Conservation (phyloP, 2,888 invertebrate genomes). For the Zygogramma bicolorata region DNA sequence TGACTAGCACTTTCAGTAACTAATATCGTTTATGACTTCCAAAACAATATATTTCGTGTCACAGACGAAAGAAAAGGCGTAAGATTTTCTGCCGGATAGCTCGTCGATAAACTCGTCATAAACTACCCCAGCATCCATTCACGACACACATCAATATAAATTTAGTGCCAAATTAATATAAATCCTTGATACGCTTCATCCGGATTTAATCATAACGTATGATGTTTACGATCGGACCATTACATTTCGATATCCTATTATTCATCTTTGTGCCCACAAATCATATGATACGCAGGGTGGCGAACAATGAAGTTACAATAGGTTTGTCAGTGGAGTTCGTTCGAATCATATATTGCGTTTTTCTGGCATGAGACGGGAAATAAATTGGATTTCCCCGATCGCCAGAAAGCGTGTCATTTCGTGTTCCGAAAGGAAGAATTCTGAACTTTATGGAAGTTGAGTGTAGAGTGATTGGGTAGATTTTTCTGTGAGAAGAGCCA, state of each 20-base stretch:
- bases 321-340: slow-evolving; percentile 41
- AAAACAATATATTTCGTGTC: background rate
- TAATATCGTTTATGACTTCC: too few species aligned
- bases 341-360: slow-evolving; percentile 41
- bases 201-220: background rate
- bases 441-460: background rate
- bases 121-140: background rate
- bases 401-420: background rate
- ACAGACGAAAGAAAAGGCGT: background rate
- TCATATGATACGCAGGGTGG: slow-evolving; percentile 44
- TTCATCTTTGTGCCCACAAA: slow-evolving; percentile 50
- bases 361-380: background rate
- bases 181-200: background rate
- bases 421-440: background rate
- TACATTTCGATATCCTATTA: slow-evolving; percentile 26
- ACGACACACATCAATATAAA: background rate
- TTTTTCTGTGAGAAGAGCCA: too few species aligned
- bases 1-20: too few species aligned
- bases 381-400: background rate
- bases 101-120: background rate
- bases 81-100: background rate
- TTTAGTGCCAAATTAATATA: background rate
- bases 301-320: slow-evolving; percentile 54
- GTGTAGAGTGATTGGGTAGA: too few species aligned
- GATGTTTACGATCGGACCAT: background rate